These are phyloP conservation scores for Thryonomys swinderianus DNA, from an alignment of 2,113 vertebrate species.

Conservation along the genomic window DNA sequence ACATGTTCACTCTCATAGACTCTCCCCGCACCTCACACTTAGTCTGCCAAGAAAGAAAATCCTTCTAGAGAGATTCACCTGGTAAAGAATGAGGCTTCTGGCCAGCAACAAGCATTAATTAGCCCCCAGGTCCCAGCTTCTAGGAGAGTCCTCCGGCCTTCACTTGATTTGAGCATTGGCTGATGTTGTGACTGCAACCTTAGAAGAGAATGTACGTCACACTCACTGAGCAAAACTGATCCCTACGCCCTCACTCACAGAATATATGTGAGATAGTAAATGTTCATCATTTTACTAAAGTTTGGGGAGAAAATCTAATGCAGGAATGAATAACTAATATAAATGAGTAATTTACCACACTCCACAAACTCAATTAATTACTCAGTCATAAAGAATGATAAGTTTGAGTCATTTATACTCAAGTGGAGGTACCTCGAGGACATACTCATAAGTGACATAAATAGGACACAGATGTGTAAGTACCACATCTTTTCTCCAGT, in stretches of 20 bases:
- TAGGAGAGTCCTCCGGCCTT: background rate
- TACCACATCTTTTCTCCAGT: too few species aligned
- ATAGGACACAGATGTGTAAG: too few species aligned
- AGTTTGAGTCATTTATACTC: too few species aligned
- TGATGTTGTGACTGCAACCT: background rate
- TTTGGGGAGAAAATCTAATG: background rate
- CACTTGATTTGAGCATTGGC: too few species aligned
- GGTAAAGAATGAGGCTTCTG: background rate
- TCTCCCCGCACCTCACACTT: too few species aligned
- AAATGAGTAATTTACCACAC: background rate
- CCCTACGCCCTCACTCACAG: background rate
- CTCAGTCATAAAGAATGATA: too few species aligned
- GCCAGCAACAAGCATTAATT: background rate
- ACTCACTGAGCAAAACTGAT: background rate
- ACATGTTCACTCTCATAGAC: too few species aligned
- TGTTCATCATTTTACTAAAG: background rate
- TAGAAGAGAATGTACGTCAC: background rate
- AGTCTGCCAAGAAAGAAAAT: too few species aligned
- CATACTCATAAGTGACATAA: too few species aligned
- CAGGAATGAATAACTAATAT: background rate
- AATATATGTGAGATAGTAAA: background rate
- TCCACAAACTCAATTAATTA: background rate
- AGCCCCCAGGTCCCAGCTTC: fast-evolving
- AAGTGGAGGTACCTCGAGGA: too few species aligned
- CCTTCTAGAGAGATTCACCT: background rate